Evolutionary conservation across 2,113 vertebrate genomes (phyloP), one percentile per base, ranked within the genome.

Genomic region (Benthochromis sp.): DNA sequence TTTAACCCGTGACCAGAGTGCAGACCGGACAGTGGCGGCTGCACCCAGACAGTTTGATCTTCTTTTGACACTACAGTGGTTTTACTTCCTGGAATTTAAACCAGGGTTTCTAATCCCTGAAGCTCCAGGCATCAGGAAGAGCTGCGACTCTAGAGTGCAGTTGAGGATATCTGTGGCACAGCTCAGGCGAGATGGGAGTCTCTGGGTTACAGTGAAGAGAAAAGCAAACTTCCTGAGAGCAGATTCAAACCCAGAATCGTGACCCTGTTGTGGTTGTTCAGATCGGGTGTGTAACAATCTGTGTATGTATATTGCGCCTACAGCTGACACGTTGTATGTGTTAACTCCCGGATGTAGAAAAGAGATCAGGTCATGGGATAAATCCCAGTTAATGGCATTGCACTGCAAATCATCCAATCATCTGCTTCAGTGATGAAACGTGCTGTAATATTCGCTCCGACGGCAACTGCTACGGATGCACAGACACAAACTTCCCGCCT

Each of bases 181-280:
- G 76, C 61, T 90, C 61, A 8, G 78, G 82, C 66, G 12, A 57
- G 52, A 88, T 69, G 88, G 40, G 89, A 71, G 45, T 78, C 59
- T 88, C 76, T 87, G 89, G 83, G 88, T 83, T 78, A 69, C 83
- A 86, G 79, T 83, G 89, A 84, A 84, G 38, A 89, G 34, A 93
- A 69, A 92, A 53, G 71, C 69, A 84, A 91, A 88, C 83, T 94
- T 91, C 95, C 95, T 95, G 95, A 96, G 95, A 94, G 86, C n/a
- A 80, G 79, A 59, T 87, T 92, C 88, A 92, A 78, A 85, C 93
- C 89, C 86, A 85, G 88, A 85, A 31, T 55, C 11, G n/a, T 84
- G 83, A 84, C 21, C 27, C 80, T 59, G 54, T 29, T 40, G 16
- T 27, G 4, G 21, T 53, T 12, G 57, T 12, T 80, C 47, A 63